Evolutionary conservation across 2,888 invertebrate genomes (phyloP), one percentile per base, ranked within the genome.

Genomic region (Hanleya hanleyi): DNA sequence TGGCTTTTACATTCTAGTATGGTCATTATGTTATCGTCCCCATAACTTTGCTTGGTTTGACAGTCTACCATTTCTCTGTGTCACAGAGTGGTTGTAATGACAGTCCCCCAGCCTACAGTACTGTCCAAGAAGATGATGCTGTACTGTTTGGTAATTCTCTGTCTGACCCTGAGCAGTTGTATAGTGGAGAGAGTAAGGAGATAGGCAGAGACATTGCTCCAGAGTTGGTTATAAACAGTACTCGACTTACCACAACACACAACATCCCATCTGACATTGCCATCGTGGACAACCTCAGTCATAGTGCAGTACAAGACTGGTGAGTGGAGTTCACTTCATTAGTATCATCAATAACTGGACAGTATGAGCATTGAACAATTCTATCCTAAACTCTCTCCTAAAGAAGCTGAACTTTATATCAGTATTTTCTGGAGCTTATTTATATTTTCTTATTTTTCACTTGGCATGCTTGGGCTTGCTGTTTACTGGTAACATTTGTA

Each of bases 241-340:
- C 57, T 57, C 57, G 57, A 29, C 29, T 15, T 4, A 18, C 29
- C 3, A 1, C 57, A 22, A 41, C 41, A 9, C 22, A 4, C 32
- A 22, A 57, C 4, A 4, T 26, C 9, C 57, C 57, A 4, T 12
- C 78, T n/a, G 41, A 75, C 6, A 83, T 83, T 15, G 81, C 79
- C 22, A 80, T 85, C 41, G 83, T 86, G 36, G 77, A 86, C 71
- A 86, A 86, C 66, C 70, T 84, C 7, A 71, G 75, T 9, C 69
- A 72, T 38, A 71, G 75, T 15, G 62, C 70, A 15, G 71, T 74
- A 9, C 73, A 76, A 35, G 73, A 74, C 33, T 77, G 79, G 81
- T 81, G 72, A 7, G 68, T 38, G 37, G 65, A 18, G 29, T 3
- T 33, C n/a, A 15, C 22, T 32, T 66, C 32, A n/a, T n/a, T n/a